phyloP scores from a whole-genome alignment of 2,888 invertebrate genomes.

The Polymixis flavicincta region DNA sequence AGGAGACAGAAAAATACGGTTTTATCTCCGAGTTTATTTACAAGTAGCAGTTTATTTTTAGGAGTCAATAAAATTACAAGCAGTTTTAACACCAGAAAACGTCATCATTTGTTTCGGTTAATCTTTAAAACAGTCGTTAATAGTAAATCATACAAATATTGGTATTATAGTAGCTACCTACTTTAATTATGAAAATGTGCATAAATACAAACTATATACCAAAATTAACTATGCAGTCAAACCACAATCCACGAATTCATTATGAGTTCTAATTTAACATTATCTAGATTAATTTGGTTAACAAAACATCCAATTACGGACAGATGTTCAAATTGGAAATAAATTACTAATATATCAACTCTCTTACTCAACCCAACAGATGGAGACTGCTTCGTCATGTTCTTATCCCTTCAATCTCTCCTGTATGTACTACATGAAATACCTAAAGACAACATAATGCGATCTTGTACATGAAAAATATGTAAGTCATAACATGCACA shows the following conservation, averaged over 20 bases:
- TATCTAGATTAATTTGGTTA: slow-evolving; percentile 31
- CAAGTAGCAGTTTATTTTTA: background rate
- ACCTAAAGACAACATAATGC: background rate
- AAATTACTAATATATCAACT: slow-evolving; percentile 43
- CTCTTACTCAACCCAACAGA: slow-evolving; percentile 2
- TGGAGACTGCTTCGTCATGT: slow-evolving; percentile 31
- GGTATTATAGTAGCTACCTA: background rate
- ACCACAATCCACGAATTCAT: background rate
- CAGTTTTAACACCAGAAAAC: background rate
- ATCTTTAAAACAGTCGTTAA: background rate
- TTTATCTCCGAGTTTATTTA: background rate
- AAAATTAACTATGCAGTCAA: background rate
- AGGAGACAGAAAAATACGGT: background rate
- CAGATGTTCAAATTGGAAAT: slow-evolving; percentile 41
- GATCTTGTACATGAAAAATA: background rate
- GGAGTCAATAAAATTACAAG: background rate
- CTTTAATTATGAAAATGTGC: background rate
- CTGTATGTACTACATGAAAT: background rate
- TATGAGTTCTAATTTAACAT: slow-evolving; percentile 23
- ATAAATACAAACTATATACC: background rate
- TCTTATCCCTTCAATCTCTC: slow-evolving; percentile 6
- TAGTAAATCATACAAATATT: background rate
- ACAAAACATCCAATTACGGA: slow-evolving; percentile 46
- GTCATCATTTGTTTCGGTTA: background rate
- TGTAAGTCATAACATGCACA: background rate